Conservation (phyloP, 2,888 invertebrate species). For the Pollenia labialis region DNA sequence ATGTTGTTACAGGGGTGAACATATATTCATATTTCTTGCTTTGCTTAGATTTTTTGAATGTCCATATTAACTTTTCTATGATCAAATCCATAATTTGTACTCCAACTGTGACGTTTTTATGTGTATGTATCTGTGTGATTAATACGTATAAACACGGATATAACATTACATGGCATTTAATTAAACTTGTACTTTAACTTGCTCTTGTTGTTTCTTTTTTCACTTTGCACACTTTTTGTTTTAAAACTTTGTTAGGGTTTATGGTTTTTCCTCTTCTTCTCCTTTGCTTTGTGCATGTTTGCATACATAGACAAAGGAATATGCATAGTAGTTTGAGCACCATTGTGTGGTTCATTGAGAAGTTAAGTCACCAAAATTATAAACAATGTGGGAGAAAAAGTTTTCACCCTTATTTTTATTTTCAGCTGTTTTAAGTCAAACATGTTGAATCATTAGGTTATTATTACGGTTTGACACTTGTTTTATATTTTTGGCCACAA, state of each 20-base stretch:
- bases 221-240: conserved; percentile 10
- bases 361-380: conserved; percentile 33
- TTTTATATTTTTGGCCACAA: conserved; percentile 51
- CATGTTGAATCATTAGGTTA: conserved; percentile 43
- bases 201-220: conserved; percentile 16
- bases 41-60: conserved; percentile 4
- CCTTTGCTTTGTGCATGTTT: neutral
- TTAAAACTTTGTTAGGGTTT: neutral
- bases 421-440: conserved; percentile 9
- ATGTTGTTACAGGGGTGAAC: conserved; percentile 33
- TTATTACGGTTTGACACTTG: conserved; percentile 71
- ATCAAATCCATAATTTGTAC: conserved; percentile 57
- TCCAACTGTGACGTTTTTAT: neutral
- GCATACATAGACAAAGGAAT: too few relatives aligned
- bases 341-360: conserved; percentile 37
- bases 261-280: neutral
- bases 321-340: neutral
- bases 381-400: conserved; percentile 22
- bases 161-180: conserved; percentile 55
- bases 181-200: conserved; percentile 53
- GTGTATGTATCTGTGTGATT: neutral
- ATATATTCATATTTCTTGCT: conserved; percentile 15
- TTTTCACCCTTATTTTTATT: conserved; percentile 7
- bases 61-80: conserved; percentile 18
- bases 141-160: neutral